Percentiles rank a stretch among this genome's conserved stretches.
Conservation (phyloP, 2,113 vertebrate species). For the Ameiurus melas region DNA sequence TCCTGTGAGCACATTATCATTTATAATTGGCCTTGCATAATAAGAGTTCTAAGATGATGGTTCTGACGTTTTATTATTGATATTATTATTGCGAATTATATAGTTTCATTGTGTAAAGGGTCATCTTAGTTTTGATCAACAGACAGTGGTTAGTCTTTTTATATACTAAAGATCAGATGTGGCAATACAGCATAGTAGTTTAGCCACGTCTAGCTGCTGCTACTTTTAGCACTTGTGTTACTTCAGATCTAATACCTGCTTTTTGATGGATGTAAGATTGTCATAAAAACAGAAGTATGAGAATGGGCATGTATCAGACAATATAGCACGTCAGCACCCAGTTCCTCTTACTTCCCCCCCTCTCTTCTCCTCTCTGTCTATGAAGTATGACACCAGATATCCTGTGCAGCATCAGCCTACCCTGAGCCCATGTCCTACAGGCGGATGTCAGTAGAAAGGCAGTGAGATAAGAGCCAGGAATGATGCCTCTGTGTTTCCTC, state of each 20-base stretch:
- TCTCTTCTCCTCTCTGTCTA: conserved; percentile 52
- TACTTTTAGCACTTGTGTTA: neutral
- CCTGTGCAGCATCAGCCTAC: conserved; percentile 64
- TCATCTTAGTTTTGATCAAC: neutral
- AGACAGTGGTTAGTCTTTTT: neutral
- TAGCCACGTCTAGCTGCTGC: neutral
- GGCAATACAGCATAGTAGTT: neutral
- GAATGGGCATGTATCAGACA: conserved; percentile 39
- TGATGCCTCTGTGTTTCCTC: conserved; percentile 73
- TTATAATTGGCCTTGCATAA: neutral
- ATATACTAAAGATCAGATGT: neutral
- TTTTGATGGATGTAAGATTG: conserved; percentile 40
- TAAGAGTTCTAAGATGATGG: no score
- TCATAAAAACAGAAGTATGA: conserved; percentile 54
- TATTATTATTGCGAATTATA: neutral
- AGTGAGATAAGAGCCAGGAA: conserved; percentile 70
- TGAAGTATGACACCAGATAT: conserved; percentile 69
- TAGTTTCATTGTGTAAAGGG: no score
- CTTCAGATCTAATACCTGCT: neutral
- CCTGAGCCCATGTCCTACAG: conserved; percentile 64
- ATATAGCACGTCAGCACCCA: conserved; percentile 40
- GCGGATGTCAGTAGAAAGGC: conserved; percentile 70
- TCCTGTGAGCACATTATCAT: neutral
- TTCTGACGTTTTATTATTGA: neutral
- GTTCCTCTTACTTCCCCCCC: neutral